phyloP scores from a whole-genome alignment of 2,113 vertebrate species.

The Xiphias gladius region DNA sequence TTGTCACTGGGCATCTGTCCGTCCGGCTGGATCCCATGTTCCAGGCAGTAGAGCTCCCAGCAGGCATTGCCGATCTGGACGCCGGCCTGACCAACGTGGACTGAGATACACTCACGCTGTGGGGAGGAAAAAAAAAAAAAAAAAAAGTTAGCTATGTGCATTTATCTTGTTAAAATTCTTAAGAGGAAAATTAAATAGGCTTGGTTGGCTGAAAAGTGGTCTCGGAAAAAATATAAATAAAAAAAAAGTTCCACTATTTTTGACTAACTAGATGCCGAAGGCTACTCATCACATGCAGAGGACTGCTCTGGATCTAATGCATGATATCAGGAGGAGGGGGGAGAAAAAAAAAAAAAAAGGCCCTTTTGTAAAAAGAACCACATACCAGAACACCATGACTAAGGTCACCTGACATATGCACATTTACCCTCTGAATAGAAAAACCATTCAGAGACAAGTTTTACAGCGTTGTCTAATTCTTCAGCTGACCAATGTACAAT shows the following conservation, averaged over 20 bases:
- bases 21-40: conserved; percentile 59
- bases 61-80: conserved; percentile 50
- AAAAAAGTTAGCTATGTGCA: too few species aligned
- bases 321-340: neutral
- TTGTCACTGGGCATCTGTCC: conserved; percentile 71
- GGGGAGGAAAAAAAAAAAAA: neutral
- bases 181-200: too few species aligned
- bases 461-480: too few species aligned
- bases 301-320: conserved; percentile 4
- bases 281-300: neutral
- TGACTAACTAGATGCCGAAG: neutral
- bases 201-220: neutral
- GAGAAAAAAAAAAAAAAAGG: neutral
- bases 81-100: conserved; percentile 52
- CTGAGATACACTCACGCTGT: conserved; percentile 50
- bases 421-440: neutral
- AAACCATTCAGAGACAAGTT: too few species aligned
- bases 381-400: conserved; percentile 3
- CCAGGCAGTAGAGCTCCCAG: conserved; percentile 51
- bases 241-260: too few species aligned
- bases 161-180: too few species aligned
- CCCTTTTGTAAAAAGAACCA: conserved; percentile 8
- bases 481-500: neutral
- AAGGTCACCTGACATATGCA: conserved; percentile 22
- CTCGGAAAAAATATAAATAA: neutral